Evolutionary conservation across 2,113 vertebrate genomes (phyloP).

Genomic region (Tupaia chinensis): DNA sequence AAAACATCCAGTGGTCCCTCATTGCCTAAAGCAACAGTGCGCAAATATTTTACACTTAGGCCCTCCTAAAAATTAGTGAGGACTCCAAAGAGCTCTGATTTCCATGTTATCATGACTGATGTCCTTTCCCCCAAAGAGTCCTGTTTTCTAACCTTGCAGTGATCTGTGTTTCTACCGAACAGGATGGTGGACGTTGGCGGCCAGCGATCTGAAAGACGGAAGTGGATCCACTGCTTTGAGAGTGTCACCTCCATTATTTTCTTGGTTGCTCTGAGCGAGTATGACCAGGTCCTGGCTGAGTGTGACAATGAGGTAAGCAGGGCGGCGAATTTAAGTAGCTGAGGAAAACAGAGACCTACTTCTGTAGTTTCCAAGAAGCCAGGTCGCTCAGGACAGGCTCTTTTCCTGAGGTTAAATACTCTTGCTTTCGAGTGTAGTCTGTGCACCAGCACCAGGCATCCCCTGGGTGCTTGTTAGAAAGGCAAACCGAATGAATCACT

Average conservation of each 20-base stretch:
- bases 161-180: slow-evolving; percentile 44
- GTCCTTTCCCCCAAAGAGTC: background rate
- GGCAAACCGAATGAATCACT: background rate
- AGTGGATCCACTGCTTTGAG: slow-evolving; percentile 97
- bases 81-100: background rate
- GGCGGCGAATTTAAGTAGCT: background rate
- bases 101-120: background rate
- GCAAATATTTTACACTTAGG: background rate
- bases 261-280: slow-evolving; percentile 93
- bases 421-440: background rate
- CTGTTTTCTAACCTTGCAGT: background rate
- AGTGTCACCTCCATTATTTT: slow-evolving; percentile 94
- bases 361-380: background rate
- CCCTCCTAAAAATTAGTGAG: background rate
- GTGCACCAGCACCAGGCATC: no score
- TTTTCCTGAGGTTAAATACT: background rate
- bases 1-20: background rate
- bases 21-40: background rate
- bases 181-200: slow-evolving; percentile 96
- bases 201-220: slow-evolving; percentile 93
- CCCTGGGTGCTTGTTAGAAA: background rate
- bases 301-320: slow-evolving; percentile 89
- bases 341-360: background rate
- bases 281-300: slow-evolving; percentile 93
- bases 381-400: background rate